Percentiles rank a stretch among this genome's conserved stretches.
Conservation (phyloP, 1,140 invertebrate genomes). For the Orchestia grillus region DNA sequence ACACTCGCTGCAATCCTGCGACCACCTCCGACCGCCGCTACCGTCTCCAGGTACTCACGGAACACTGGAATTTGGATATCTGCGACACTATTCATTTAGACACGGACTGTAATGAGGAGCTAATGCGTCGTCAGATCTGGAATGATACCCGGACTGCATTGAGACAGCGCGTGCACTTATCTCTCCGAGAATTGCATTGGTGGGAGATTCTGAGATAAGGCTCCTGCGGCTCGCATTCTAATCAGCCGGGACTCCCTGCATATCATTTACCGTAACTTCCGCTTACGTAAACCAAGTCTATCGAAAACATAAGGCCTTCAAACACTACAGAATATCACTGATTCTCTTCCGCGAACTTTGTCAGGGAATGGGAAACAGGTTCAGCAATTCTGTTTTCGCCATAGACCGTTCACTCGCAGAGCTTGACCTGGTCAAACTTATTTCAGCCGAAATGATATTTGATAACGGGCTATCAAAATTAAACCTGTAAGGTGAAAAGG, state of each 20-base stretch:
- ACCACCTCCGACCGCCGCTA: background rate
- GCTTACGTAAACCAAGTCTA: background rate
- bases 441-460: too few species aligned
- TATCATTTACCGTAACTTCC: background rate
- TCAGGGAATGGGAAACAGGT: background rate
- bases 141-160: background rate
- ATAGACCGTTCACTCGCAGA: too few species aligned
- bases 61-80: slow-evolving; percentile 29
- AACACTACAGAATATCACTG: background rate
- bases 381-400: background rate
- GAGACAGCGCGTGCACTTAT: background rate
- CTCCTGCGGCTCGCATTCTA: background rate
- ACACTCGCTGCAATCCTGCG: slow-evolving; percentile 5
- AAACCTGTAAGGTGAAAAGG: too few species aligned
- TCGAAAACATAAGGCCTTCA: background rate
- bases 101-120: background rate
- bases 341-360: background rate
- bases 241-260: background rate
- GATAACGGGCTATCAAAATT: too few species aligned
- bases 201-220: background rate
- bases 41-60: background rate
- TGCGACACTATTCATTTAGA: slow-evolving; percentile 13
- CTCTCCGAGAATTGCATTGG: background rate
- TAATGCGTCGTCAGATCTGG: slow-evolving; percentile 22
- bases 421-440: too few species aligned